These are phyloP conservation scores for Oncorhynchus nerka DNA, from an alignment of 2,113 vertebrate species.

Conservation along the genomic window DNA sequence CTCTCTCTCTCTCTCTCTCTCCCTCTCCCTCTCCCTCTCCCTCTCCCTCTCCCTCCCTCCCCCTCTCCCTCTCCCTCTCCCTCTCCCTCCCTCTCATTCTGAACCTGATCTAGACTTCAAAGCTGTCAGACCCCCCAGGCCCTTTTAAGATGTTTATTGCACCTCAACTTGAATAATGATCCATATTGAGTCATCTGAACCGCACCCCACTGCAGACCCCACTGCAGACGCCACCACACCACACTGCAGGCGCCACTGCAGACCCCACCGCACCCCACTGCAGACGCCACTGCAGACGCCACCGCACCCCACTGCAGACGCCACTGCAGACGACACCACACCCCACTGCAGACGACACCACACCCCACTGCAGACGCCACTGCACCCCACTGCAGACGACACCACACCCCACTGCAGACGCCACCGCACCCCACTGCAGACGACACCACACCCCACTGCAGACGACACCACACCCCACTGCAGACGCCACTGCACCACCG, in stretches of 20 bases:
- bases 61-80: not conserved
- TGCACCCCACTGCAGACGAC: too few species aligned
- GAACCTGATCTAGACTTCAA: conserved; percentile 43
- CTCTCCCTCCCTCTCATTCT: conserved; percentile 22
- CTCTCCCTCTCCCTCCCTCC: not conserved
- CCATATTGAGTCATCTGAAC: conserved; percentile 39
- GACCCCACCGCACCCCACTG: not conserved
- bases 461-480: too few species aligned
- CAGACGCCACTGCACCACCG: too few species aligned
- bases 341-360: too few species aligned
- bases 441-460: not conserved
- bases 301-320: conserved; percentile 18
- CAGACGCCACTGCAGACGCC: too few species aligned
- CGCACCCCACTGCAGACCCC: conserved; percentile 2
- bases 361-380: too few species aligned
- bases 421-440: too few species aligned
- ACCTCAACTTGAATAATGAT: conserved; percentile 43
- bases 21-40: conserved; percentile 15
- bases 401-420: not conserved
- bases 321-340: conserved; percentile 1
- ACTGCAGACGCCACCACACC: not conserved
- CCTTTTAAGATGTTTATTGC: conserved; percentile 56
- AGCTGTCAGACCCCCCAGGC: conserved; percentile 36
- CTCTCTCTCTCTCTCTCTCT: too few species aligned
- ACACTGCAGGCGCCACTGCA: conserved; percentile 21